Base-by-base conservation (phyloP, 2,888 invertebrate species). In the Plagodis dolabraria region DNA sequence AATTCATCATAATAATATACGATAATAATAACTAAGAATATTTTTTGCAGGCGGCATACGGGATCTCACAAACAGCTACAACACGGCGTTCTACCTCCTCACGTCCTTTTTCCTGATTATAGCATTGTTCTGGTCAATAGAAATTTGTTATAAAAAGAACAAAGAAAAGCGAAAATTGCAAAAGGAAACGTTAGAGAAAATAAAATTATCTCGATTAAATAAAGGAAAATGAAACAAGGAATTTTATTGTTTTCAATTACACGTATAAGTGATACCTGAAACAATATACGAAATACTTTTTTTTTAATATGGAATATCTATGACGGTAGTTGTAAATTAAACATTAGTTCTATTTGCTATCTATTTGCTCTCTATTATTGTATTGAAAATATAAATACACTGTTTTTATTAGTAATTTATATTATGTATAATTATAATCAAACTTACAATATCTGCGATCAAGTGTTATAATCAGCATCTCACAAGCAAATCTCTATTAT, bases 11-110 rank as follows among this genome's bases (percentile, higher is more conserved):
- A n/a, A n/a, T n/a, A n/a, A n/a, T n/a, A 5, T 33, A 44, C 0
- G n/a, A n/a, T n/a, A 7, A 10, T 8, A 51, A 33, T 53, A 40
- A 36, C 35, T 48, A 36, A 35, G 4, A 6, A 43, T 53, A 58
- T 56, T 9, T 33, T n/a, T 69, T 69, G 6, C 79, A 95, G 95
- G 94, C 64, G 85, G 92, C 35, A 85, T 95, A n/a, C 92, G 94
- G 71, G 93, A 94, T 56, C 74, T 89, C 63, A 94, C 95, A 0
- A 82, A 92, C 45, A 95, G 94, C 73, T 94, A 94, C 69, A 79
- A 86, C 0, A 87, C 94, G 52, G 94, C 93, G 7, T 94, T 95
- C 69, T 93, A 94, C 68, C 77, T 94, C 7, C 76, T 95, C 9
- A 89, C 94, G 34, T 85, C 84, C 0, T 77, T 74, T 44, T 82